Evolutionary conservation across 1,140 invertebrate genomes (phyloP), one percentile per base, ranked within the genome.

Genomic region (Formica exsecta): DNA sequence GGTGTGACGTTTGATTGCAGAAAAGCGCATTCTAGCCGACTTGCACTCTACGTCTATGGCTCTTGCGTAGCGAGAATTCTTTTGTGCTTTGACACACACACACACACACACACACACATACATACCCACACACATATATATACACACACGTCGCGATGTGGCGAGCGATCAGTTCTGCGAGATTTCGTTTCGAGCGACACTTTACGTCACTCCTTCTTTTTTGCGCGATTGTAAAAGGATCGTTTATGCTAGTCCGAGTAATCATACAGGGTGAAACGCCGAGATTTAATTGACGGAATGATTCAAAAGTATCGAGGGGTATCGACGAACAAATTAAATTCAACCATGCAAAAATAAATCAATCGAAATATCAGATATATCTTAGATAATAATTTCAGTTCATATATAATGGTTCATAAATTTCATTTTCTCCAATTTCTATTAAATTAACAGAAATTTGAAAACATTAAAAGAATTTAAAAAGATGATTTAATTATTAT

Each of bases 1-100:
- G 54, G 66, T 74, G 79, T 44, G 79, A 83, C 79, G 68, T 83
- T 74, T 62, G 68, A 83, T 83, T 83, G 79, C 79, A 74, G 79
- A 83, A 73, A 83, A 83, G 68, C 61, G 54, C 57, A 61, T 74
- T 61, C 68, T 44, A 83, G 29, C 54, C 79, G 68, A 83, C 68
- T 73, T 73, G 79, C 68, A 73, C 51, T 71, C 64, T 51, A 64
- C 77, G 79, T 70, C 64, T 80, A 32, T 83, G 68, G 54, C 54
- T 74, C 38, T 57, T 73, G 79, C 79, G 79, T 62, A 81, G 77
- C 54, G 66, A 61, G n/a, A 48, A 59, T 73, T 83, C 57, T 83
- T 74, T 83, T 61, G 54, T 59, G 68, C 79, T 83, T 83, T 38
- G 51, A 71, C 32, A 51, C 29, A 38, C 25, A 38, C 32, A 54